Base-by-base conservation (phyloP, 2,113 vertebrate genomes). In the Lathamus discolor region DNA sequence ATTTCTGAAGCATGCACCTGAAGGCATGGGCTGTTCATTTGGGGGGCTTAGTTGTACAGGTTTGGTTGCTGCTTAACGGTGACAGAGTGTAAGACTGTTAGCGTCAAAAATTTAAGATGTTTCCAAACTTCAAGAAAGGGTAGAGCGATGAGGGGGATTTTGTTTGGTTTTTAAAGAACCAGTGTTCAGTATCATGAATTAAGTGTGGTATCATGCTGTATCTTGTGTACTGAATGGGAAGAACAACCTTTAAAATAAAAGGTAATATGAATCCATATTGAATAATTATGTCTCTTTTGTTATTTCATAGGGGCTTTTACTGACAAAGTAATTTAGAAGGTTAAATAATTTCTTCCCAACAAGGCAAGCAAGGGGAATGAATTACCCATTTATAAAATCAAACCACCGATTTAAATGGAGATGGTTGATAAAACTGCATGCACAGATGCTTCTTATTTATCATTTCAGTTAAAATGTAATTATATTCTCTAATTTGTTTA, bases 401-500 rank as follows among this genome's bases (percentile, higher is more conserved):
- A 95, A 97, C 88, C 48, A 76, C 86, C 94, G 44, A 69, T 84
- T 95, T 93, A 95, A 87, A 77, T 85, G 75, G 88, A 70, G 43
- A 80, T 92, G 93, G 93, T 96, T 83, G 92, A 91, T 96, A 66
- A 94, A 92, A 68, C 94, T 54, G 70, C 91, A 77, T 82, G 75
- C 67, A 96, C 84, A 91, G 80, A 75, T 95, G 95, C n/a, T 94
- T 80, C 76, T 73, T 95, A 89, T 88, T 96, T 97, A 94, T 91
- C 49, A 64, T 93, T 96, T 96, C 92, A 90, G 81, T 96, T 96
- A 81, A 97, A 95, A 95, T 67, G 51, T 72, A 94, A 90, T 95
- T 97, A 88, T 95, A 85, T 68, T 94, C 93, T 88, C 83, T 92
- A 88, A 91, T 96, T 91, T 92, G 80, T 95, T 95, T 95, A 83